Evolutionary conservation across 2,113 vertebrate species (phyloP), one percentile per base, ranked within the genome.

Genomic region (Nipponia nippon): DNA sequence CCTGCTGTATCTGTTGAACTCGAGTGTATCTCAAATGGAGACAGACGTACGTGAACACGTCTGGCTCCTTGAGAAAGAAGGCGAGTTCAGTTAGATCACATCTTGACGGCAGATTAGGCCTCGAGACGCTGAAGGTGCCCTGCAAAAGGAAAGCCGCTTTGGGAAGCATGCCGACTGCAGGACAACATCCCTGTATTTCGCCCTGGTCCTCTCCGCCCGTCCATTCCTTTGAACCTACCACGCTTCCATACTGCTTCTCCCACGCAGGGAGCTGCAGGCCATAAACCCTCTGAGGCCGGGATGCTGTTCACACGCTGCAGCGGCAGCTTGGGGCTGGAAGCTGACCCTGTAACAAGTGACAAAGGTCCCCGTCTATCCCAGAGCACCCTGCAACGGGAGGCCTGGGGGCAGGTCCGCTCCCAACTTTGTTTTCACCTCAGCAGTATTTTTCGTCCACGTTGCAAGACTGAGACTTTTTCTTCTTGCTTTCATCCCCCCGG

Each of bases 21-120:
- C 0, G 0, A 72, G 13, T 19, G 3, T 3, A 58, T 32, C 86
- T 30, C 83, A 59, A 1, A 1, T 29, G 47, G 47, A 93, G 42
- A 76, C 72, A 62, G 62, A 29, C 20, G 0, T 42, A 36, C 3
- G 1, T 17, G 49, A 87, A 23, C 38, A 36, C 3, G 2, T 46
- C 2, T 3, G 63, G 63, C n/a, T 42, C 77, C 53, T 27, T 22
- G 40, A 2, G 8, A 36, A 58, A 66, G n/a, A 22, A 53, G 26
- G 36, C 53, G 19, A 80, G 14, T 5, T 58, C 26, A 5, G 20
- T 25, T 26, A 13, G 9, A 27, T 46, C 34, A 20, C 55, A 40
- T 16, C 72, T 49, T 38, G 77, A 5, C 42, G 16, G 25, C 0
- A 2, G 52, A 32, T 30, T 29, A 53, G 82, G 77, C 82, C 58